Conservation (phyloP, 1,140 invertebrate genomes). For the Papilio polytes region DNA sequence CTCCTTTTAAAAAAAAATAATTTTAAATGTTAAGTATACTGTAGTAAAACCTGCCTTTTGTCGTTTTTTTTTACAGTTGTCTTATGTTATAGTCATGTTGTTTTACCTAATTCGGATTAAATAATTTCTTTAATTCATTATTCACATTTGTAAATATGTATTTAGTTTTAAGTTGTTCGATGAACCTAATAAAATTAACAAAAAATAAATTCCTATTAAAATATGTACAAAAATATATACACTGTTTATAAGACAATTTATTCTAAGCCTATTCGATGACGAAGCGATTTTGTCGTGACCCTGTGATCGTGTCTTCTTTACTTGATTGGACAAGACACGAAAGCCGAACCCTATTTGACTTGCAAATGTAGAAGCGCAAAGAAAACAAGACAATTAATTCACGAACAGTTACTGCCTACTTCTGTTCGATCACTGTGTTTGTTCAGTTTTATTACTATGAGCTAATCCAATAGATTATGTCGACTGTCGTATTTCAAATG, state of each 20-base stretch:
- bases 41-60: too few relatives aligned
- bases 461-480: slow-evolving; percentile 8
- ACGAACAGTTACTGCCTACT: slow-evolving; percentile 45
- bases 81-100: too few relatives aligned
- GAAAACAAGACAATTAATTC: slow-evolving; percentile 65
- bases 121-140: too few relatives aligned
- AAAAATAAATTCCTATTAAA: too few relatives aligned
- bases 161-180: too few relatives aligned
- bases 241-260: neutral
- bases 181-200: too few relatives aligned
- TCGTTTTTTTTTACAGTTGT: too few relatives aligned
- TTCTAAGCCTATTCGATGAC: slow-evolving; percentile 13
- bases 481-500: neutral
- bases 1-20: too few relatives aligned
- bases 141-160: too few relatives aligned
- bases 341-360: slow-evolving; percentile 49
- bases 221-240: neutral
- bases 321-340: slow-evolving; percentile 52
- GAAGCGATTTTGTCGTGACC: slow-evolving; percentile 12
- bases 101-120: too few relatives aligned
- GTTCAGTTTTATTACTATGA: slow-evolving; percentile 21
- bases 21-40: too few relatives aligned
- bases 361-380: slow-evolving; percentile 56
- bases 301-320: slow-evolving; percentile 25
- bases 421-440: slow-evolving; percentile 48